Conservation (phyloP, 2,797 vertebrate genomes). For the Manis pentadactyla region DNA sequence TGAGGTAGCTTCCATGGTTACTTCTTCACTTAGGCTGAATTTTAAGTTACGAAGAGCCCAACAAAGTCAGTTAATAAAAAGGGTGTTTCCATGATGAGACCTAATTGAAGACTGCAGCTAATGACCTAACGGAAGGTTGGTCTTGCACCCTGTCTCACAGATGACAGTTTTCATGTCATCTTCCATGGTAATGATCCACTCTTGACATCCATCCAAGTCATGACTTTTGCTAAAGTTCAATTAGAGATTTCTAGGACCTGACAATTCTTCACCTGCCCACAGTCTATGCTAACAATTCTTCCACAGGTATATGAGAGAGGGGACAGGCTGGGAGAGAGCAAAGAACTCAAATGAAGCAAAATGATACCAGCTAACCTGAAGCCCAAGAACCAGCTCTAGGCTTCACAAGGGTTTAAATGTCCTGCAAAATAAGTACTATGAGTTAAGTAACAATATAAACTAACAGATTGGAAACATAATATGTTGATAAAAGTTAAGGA, state of each 20-base stretch:
- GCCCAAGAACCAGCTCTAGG: neutral
- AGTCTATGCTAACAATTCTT: neutral
- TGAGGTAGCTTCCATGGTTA: neutral
- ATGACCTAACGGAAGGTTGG: neutral
- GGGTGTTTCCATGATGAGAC: neutral
- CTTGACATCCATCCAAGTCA: neutral
- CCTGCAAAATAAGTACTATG: neutral
- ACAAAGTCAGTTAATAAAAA: neutral
- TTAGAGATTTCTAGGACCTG: neutral
- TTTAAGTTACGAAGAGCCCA: neutral
- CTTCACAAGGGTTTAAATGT: neutral
- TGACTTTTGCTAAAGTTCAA: neutral
- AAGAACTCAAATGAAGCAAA: neutral
- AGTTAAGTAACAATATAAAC: constrained; percentile 12
- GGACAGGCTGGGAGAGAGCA: neutral
- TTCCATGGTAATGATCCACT: neutral
- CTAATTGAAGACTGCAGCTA: neutral
- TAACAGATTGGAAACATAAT: neutral
- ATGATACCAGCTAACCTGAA: neutral
- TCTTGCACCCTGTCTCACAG: neutral
- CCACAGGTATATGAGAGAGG: neutral
- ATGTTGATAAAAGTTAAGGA: neutral
- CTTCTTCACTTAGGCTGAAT: neutral
- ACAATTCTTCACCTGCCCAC: neutral
- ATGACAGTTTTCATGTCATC: neutral